These are phyloP conservation scores for Smittia sp. DNA, from an alignment of 2,888 invertebrate genomes.

Conservation along the genomic window DNA sequence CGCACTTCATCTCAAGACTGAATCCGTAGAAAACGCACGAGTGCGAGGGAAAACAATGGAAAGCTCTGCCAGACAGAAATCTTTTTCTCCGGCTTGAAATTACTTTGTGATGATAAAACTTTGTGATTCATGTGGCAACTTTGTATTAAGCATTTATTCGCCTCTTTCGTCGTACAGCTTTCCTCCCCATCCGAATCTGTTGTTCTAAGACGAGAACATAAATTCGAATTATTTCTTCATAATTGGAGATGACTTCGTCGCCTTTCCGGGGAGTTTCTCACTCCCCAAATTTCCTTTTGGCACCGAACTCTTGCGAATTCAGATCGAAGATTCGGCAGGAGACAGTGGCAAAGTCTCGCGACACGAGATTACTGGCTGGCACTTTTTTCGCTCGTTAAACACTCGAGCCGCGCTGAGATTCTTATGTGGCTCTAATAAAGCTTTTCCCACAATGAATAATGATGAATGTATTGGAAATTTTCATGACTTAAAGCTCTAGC, in stretches of 20 bases:
- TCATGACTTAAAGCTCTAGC: neutral
- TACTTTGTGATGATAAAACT: conserved; percentile 12
- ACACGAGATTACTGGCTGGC: neutral
- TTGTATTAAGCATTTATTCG: conserved; percentile 28
- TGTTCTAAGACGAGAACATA: neutral
- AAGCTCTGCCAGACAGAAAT: conserved; percentile 19
- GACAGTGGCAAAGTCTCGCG: neutral
- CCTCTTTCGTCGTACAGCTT: neutral
- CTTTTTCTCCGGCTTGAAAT: neutral
- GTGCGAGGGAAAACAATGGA: conserved; percentile 5
- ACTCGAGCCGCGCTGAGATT: neutral
- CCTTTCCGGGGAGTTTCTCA: neutral
- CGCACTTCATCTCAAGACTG: neutral
- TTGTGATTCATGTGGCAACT: conserved; percentile 36
- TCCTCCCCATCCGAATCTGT: neutral
- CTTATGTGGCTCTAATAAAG: neutral
- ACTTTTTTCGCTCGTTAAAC: conserved; percentile 20
- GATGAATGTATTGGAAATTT: neutral
- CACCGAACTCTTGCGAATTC: neutral
- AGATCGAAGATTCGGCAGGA: neutral
- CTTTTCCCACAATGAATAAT: neutral
- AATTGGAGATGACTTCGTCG: conserved; percentile 1
- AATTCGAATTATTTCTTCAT: conserved; percentile 11
- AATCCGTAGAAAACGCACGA: neutral
- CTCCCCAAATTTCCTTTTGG: neutral